These are phyloP conservation scores for Diarsia mendica DNA, from an alignment of 2,888 invertebrate genomes.

Conservation along the genomic window DNA sequence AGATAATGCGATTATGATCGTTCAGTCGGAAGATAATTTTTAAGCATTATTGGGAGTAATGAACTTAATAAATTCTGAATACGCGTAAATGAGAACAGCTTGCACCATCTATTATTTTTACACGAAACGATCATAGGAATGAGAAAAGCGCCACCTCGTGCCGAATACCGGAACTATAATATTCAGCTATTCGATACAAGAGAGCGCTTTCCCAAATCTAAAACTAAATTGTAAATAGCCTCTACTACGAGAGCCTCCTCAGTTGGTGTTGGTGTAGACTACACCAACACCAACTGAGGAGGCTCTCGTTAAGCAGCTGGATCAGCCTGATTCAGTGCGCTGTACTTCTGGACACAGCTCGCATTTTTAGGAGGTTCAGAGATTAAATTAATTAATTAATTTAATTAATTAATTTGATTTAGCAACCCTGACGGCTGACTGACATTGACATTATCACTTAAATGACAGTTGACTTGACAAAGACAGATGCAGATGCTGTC, in stretches of 20 bases:
- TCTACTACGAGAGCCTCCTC: too few species aligned
- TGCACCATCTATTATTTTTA: slow-evolving; percentile 22
- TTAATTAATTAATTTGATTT: too few species aligned
- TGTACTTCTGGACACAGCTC: too few species aligned
- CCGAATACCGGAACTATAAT: slow-evolving; percentile 37
- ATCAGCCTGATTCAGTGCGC: neutral
- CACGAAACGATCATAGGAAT: rapidly evolving
- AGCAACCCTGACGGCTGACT: too few species aligned
- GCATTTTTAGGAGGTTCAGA: neutral
- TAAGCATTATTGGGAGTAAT: slow-evolving; percentile 7
- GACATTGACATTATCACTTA: too few species aligned
- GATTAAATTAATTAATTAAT: too few species aligned
- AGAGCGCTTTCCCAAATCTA: neutral
- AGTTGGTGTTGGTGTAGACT: too few species aligned
- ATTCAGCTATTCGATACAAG: slow-evolving; percentile 1
- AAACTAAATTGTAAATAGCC: neutral
- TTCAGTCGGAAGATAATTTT: slow-evolving; percentile 16
- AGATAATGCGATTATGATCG: slow-evolving; percentile 9
- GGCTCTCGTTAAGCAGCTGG: neutral
- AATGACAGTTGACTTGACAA: too few species aligned
- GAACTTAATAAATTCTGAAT: slow-evolving; percentile 19
- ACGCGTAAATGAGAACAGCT: neutral
- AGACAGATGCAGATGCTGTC: neutral
- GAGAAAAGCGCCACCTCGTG: slow-evolving; percentile 48
- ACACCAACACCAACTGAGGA: neutral